Evolutionary conservation across 2,888 invertebrate genomes (phyloP), one percentile per base, ranked within the genome.

Genomic region (Erpobdella octoculata): DNA sequence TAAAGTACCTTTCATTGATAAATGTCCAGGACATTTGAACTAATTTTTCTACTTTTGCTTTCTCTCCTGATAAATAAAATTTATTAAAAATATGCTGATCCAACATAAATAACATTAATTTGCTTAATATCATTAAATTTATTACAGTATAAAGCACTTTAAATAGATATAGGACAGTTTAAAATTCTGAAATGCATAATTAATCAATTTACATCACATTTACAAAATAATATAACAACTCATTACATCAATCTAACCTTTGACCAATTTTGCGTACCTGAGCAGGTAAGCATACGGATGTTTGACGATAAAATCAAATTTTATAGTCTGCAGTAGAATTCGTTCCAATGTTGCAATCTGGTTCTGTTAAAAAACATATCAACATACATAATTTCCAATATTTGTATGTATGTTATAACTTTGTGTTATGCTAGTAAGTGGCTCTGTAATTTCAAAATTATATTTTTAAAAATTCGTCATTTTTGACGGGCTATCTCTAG

Each of bases 11-110:
- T 84, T 99, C 98, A 84, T 99, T 99, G 0, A 97, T 93, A 84
- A 98, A 99, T 5, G 96, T 97, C 97, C 97, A 98, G 0, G 96
- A 95, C 93, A 95, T 96, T 85, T 97, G 96, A 0, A 97, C 93
- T 90, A 97, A 92, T 84, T 93, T 93, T 79, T 94, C 91, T 68
- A 94, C 85, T 83, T 93, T 93, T n/a, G 87, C 87, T 82, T 93
- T 92, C 80, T 96, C 95, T 37, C 93, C 88, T 87, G n/a, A n/a
- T 76, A 35, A 76, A 73, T 8, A 71, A 48, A 38, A n/a, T n/a
- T n/a, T n/a, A n/a, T n/a, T n/a, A n/a, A n/a, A n/a, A n/a, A n/a
- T n/a, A n/a, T n/a, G n/a, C n/a, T n/a, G n/a, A n/a, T n/a, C n/a
- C n/a, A n/a, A n/a, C n/a, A n/a, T n/a, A n/a, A n/a, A n/a, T n/a